Conservation (phyloP, 2,888 invertebrate species). For the Brachyptera putata region DNA sequence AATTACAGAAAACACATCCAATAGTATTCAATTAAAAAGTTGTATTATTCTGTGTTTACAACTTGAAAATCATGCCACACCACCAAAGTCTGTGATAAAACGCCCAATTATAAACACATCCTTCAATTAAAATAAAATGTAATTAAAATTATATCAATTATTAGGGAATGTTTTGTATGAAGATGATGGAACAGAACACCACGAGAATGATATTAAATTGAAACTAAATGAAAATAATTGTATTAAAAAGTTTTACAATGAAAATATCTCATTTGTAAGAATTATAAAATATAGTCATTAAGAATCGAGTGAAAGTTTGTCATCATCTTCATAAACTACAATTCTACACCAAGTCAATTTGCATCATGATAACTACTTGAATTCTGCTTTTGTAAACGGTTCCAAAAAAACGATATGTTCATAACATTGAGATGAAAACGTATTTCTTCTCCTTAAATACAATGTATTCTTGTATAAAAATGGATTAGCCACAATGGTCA, state of each 20-base stretch:
- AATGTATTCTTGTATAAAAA: slow-evolving; percentile 16
- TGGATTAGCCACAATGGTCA: background rate
- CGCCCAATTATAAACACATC: background rate
- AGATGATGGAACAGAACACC: too few relatives aligned
- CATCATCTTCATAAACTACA: too few relatives aligned
- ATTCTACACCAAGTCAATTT: background rate
- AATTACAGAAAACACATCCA: background rate
- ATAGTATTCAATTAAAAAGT: background rate
- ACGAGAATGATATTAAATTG: too few relatives aligned
- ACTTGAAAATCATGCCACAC: background rate
- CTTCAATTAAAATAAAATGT: background rate
- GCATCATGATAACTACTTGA: too few relatives aligned
- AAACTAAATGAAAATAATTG: too few relatives aligned
- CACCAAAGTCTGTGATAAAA: slow-evolving; percentile 13
- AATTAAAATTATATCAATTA: background rate
- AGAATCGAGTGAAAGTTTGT: too few relatives aligned
- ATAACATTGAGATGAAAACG: background rate
- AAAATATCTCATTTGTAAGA: too few relatives aligned
- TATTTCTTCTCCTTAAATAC: background rate
- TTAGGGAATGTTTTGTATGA: background rate
- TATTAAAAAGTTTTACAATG: too few relatives aligned
- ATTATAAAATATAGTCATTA: too few relatives aligned
- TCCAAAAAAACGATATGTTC: too few relatives aligned
- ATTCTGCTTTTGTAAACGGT: too few relatives aligned
- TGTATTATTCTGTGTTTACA: background rate